Evolutionary conservation across 2,888 invertebrate genomes (phyloP), one percentile per base, ranked within the genome.

Genomic region (Plagiodera versicolora): DNA sequence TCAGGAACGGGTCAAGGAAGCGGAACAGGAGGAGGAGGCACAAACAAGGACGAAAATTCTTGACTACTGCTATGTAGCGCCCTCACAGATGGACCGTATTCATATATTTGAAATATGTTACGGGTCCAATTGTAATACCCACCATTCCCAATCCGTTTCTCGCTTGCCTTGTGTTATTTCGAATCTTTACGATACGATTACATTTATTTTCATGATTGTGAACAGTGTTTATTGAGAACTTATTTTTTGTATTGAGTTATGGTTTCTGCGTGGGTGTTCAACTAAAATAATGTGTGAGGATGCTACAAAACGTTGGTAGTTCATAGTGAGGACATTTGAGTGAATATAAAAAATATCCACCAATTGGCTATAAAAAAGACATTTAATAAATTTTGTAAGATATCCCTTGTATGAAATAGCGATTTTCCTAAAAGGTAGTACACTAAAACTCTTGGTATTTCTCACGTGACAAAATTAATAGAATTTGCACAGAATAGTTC

Each of bases 21-120:
- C 73, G 84, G 84, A 68, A 84, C 85, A 68, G 84, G 85, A 67
- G 85, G 84, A 63, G 87, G 87, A 71, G 86, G 88, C 72, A 84
- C 89, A 71, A 88, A 88, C 81, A 94, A 94, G 81, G 94, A 95
- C 83, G 94, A 95, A 84, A 94, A 94, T 84, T 95, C 95, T 90
- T 95, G 95, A 95, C 94, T 95, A 88, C 89, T 95, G 90, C 91
- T 95, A 87, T 95, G 95, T 94, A 95, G 95, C 92, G 95, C 95
- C 90, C 94, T 95, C 87, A 95, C 95, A 79, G 95, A 95, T 85
- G 95, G 95, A 85, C 95, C 95, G 85, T 95, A 95, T 87, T 92
- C 92, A 82, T 92, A 92, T 85, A 92, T 93, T 79, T 92, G 72
- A 72, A 66, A 49, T 60, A 50, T 35, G 45, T 32, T 20, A 10